Percentiles rank a stretch among this genome's conserved stretches.
Conservation (phyloP, 2,888 invertebrate species). For the Steinernema hermaphroditum region DNA sequence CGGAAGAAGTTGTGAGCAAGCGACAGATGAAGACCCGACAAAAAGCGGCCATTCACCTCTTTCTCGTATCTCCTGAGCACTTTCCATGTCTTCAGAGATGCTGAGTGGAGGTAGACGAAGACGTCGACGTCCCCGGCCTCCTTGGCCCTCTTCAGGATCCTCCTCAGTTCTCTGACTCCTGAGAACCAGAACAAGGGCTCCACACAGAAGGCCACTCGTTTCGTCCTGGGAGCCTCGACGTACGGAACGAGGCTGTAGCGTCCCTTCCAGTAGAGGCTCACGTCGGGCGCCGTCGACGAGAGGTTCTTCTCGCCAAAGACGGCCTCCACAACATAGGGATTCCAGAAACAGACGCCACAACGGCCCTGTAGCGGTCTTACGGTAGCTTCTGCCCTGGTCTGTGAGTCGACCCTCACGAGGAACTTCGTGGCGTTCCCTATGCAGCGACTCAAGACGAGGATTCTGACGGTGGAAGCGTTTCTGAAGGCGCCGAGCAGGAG, state of each 20-base stretch:
- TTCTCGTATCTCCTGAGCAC: background rate
- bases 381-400: background rate
- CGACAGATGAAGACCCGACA: no score
- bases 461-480: background rate
- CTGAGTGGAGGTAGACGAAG: background rate
- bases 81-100: no score
- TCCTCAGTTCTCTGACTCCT: background rate
- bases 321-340: background rate
- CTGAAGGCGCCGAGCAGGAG: background rate
- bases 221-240: background rate
- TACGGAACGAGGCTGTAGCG: background rate
- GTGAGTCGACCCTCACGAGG: background rate
- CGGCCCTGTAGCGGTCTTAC: background rate
- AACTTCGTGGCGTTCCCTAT: background rate
- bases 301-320: background rate
- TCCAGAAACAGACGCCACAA: background rate
- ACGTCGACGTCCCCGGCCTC: background rate
- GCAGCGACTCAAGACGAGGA: background rate
- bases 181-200: conserved; percentile 14
- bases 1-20: no score
- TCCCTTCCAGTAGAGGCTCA: conserved; percentile 14
- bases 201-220: background rate
- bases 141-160: background rate
- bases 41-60: background rate
- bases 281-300: background rate